Evolutionary conservation across 2,888 invertebrate species (phyloP).

Genomic region (Lampropteryx suffumata): DNA sequence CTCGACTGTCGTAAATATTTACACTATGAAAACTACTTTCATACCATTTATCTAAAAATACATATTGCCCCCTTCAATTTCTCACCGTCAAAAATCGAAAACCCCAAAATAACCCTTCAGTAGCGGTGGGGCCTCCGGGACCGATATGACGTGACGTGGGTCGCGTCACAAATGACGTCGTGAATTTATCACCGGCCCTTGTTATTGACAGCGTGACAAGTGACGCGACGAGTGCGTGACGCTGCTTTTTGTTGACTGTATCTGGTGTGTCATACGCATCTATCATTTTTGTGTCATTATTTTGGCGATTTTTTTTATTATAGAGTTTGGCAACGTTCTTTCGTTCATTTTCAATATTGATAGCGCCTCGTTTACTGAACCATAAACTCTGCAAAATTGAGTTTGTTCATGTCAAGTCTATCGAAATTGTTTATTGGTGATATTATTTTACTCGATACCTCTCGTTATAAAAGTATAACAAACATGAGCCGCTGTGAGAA

Average conservation of each 20-base stretch:
- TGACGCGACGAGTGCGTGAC: constrained; percentile 35
- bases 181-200: constrained; percentile 58
- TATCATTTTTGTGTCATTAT: constrained; percentile 20
- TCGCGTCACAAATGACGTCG: constrained; percentile 47
- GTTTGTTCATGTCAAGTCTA: too few species aligned
- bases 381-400: too few species aligned
- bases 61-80: constrained; percentile 20
- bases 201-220: constrained; percentile 54
- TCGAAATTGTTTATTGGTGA: too few species aligned
- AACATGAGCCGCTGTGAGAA: too few species aligned
- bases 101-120: constrained; percentile 48
- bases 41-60: constrained; percentile 7
- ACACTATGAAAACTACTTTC: too few species aligned
- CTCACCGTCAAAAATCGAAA: constrained; percentile 39
- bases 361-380: too few species aligned
- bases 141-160: constrained; percentile 56
- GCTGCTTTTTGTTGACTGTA: constrained; percentile 33
- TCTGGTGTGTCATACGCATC: constrained; percentile 25
- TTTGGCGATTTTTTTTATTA: not conserved
- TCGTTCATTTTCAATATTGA: not conserved
- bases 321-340: constrained; percentile 1
- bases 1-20: too few species aligned
- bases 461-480: too few species aligned
- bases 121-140: constrained; percentile 29
- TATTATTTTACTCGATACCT: too few species aligned